Evolutionary conservation across 1,140 invertebrate species (phyloP).

Genomic region (Trialeurodes vaporariorum): DNA sequence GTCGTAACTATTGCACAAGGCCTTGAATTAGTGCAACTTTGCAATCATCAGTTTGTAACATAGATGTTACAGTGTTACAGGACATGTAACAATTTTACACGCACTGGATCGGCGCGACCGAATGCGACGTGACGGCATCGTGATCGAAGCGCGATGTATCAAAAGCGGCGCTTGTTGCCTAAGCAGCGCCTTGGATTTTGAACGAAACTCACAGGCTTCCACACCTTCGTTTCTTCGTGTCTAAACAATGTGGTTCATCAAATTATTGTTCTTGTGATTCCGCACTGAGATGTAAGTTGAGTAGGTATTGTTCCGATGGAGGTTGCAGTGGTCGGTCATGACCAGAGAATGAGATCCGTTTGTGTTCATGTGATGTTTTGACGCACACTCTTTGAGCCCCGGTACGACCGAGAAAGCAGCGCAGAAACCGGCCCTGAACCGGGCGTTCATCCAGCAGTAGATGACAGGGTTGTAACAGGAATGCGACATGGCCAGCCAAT

Average conservation of each 20-base stretch:
- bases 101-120: no score
- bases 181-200: no score
- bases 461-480: conserved; percentile 87
- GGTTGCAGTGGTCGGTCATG: conserved; percentile 38
- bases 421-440: conserved; percentile 35
- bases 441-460: conserved; percentile 83
- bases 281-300: conserved; percentile 44
- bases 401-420: conserved; percentile 22
- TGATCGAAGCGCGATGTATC: no score
- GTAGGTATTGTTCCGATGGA: conserved; percentile 48
- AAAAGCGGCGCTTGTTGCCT: no score
- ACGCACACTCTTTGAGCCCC: conserved; percentile 25
- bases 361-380: conserved; percentile 16
- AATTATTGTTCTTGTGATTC: conserved; percentile 20
- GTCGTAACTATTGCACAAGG: no score
- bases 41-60: no score
- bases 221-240: no score
- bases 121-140: no score
- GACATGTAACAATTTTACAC: no score
- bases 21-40: no score
- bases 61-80: no score
- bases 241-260: not conserved
- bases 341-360: conserved; percentile 4
- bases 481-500: conserved; percentile 86
- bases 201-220: no score